Evolutionary conservation across 2,888 invertebrate species (phyloP).

Genomic region (Caenorhabditis japonica): DNA sequence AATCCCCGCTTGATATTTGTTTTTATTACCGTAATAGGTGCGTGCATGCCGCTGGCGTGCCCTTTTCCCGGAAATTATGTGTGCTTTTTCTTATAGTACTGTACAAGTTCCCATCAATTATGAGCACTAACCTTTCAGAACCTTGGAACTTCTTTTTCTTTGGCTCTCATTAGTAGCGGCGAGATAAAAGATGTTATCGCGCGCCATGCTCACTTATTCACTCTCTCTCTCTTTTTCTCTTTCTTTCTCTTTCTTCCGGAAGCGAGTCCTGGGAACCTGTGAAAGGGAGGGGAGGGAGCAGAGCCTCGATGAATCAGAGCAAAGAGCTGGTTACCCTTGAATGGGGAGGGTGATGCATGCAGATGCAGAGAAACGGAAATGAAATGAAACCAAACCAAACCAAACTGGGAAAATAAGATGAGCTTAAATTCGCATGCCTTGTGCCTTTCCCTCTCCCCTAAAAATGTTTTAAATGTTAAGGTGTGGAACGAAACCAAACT

Average conservation of each 20-base stretch:
- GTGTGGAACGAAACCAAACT: too few species aligned
- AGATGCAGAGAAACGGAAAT: too few species aligned
- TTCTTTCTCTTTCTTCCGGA: too few species aligned
- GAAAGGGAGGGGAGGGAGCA: slow-evolving; percentile 18
- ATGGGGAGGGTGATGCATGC: slow-evolving; percentile 21
- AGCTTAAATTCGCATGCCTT: too few species aligned
- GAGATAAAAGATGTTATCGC: slow-evolving; percentile 35
- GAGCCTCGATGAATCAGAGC: too few species aligned
- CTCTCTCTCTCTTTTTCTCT: too few species aligned
- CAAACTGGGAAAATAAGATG: too few species aligned
- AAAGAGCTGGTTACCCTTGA: too few species aligned
- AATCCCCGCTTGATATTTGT: slow-evolving; percentile 30
- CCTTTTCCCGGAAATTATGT: slow-evolving; percentile 18
- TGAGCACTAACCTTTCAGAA: slow-evolving; percentile 16
- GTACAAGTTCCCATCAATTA: slow-evolving; percentile 43
- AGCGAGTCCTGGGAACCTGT: slow-evolving; percentile 30
- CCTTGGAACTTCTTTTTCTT: slow-evolving; percentile 18
- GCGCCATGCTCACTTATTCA: too few species aligned
- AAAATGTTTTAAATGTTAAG: too few species aligned
- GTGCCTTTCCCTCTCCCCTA: slow-evolving; percentile 4
- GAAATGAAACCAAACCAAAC: too few species aligned
- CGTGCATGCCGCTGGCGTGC: slow-evolving; percentile 31
- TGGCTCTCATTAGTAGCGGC: slow-evolving; percentile 45
- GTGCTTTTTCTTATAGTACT: slow-evolving; percentile 26
- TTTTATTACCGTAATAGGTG: slow-evolving; percentile 43